A percentile compares a stretch with the other conserved stretches of the same genome.
Conservation (phyloP, 1,140 invertebrate species). For the Orius laevigatus region DNA sequence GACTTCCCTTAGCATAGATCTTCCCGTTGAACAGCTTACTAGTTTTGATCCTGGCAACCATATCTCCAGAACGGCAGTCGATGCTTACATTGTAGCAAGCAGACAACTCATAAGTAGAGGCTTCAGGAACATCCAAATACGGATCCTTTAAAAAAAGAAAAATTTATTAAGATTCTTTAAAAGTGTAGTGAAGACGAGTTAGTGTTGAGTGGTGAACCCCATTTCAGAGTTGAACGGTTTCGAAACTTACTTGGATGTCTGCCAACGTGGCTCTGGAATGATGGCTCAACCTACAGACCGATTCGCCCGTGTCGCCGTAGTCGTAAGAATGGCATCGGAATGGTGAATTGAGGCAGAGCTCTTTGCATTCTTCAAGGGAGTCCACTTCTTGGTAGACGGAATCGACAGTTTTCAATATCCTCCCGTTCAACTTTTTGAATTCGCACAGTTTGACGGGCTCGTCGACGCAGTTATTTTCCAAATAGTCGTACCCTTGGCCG, state of each 20-base stretch:
- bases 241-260: slow-evolving; percentile 53
- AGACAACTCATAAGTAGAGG: slow-evolving; percentile 77
- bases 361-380: slow-evolving; percentile 69
- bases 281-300: slow-evolving; percentile 81
- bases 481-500: slow-evolving; percentile 47
- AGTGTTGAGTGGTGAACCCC: neutral
- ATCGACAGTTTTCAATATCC: slow-evolving; percentile 85
- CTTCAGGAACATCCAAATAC: slow-evolving; percentile 74
- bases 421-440: slow-evolving; percentile 72
- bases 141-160: slow-evolving; percentile 43
- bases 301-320: slow-evolving; percentile 80
- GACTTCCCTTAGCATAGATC: slow-evolving; percentile 82
- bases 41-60: slow-evolving; percentile 81
- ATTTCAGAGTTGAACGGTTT: neutral
- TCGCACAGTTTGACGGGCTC: slow-evolving; percentile 82
- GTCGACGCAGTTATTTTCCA: slow-evolving; percentile 81
- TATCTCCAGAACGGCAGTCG: slow-evolving; percentile 77
- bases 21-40: slow-evolving; percentile 86
- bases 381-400: slow-evolving; percentile 81
- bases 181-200: neutral
- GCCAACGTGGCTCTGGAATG: slow-evolving; percentile 73
- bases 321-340: slow-evolving; percentile 81
- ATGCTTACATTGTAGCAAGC: slow-evolving; percentile 91
- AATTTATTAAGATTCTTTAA: neutral
- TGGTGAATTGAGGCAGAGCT: slow-evolving; percentile 73